A percentile compares a stretch with the other conserved stretches of the same genome.
phyloP scores from a whole-genome alignment of 2,113 vertebrate species.

The Promerops cafer region DNA sequence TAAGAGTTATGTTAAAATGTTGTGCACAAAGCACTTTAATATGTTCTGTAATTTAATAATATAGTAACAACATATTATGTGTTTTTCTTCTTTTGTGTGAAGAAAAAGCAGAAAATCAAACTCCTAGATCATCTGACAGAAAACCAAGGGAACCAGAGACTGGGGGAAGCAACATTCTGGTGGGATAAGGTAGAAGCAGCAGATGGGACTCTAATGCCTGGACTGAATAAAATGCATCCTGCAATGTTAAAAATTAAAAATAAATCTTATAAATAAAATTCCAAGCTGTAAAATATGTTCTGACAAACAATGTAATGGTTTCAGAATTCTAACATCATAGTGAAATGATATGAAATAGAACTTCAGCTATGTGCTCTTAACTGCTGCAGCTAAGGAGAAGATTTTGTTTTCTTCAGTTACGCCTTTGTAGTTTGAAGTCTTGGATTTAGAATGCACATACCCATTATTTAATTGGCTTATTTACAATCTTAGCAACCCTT shows the following conservation, averaged over 20 bases:
- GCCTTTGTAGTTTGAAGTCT: slow-evolving; percentile 18
- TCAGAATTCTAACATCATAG: slow-evolving; percentile 51
- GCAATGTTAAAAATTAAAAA: slow-evolving; percentile 39
- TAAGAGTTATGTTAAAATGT: neutral
- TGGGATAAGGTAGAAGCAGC: neutral
- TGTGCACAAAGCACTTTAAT: neutral
- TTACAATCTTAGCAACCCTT: slow-evolving; percentile 3
- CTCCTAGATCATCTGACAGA: slow-evolving; percentile 60
- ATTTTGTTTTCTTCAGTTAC: slow-evolving; percentile 20
- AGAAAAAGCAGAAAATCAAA: slow-evolving; percentile 82
- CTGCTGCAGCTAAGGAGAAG: slow-evolving; percentile 35
- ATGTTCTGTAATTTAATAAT: neutral
- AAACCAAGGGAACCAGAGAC: slow-evolving; percentile 40
- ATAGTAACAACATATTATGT: neutral
- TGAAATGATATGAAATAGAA: slow-evolving; percentile 47
- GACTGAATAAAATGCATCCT: slow-evolving; percentile 48
- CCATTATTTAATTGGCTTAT: slow-evolving; percentile 14
- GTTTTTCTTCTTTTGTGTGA: slow-evolving; percentile 40
- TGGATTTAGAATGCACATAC: slow-evolving; percentile 29
- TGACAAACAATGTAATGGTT: slow-evolving; percentile 48
- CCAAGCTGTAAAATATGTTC: slow-evolving; percentile 58
- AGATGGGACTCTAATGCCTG: slow-evolving; percentile 15
- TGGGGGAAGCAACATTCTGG: neutral
- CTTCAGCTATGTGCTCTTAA: slow-evolving; percentile 45
- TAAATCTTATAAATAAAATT: slow-evolving; percentile 54